These are phyloP conservation scores for Ailuropoda melanoleuca DNA, from an alignment of 2,113 vertebrate species.

Conservation along the genomic window DNA sequence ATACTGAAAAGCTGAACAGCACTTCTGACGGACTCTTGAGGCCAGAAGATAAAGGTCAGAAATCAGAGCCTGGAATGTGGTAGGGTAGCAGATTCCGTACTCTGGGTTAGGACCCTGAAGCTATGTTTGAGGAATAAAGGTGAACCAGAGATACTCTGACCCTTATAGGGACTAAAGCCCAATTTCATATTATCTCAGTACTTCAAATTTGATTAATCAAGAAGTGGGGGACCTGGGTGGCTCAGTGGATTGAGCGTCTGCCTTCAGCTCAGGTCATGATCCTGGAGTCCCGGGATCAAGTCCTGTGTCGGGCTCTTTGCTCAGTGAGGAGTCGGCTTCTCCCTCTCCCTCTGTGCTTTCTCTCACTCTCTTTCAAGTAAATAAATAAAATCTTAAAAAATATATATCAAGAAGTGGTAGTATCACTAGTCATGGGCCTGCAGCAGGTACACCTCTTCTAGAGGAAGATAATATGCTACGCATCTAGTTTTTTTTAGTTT, in stretches of 20 bases:
- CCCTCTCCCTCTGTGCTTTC: no score
- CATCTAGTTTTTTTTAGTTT: not conserved
- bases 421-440: not conserved
- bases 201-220: not conserved
- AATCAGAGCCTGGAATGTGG: not conserved
- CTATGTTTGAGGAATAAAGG: not conserved
- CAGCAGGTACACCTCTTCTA: not conserved
- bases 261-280: no score
- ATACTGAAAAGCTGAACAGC: not conserved
- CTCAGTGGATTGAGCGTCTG: no score
- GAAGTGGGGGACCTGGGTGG: not conserved
- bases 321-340: no score
- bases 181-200: not conserved
- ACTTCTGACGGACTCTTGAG: not conserved
- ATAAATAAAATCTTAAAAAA: no score
- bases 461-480: not conserved
- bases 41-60: not conserved
- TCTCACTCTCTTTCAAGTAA: no score
- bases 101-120: not conserved
- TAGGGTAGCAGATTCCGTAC: not conserved
- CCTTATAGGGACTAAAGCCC: not conserved
- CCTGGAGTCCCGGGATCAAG: no score
- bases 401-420: not conserved
- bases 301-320: no score
- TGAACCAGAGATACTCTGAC: not conserved